Evolutionary conservation across 2,797 vertebrate genomes (phyloP), one percentile per base, ranked within the genome.

Genomic region (Liasis olivaceus): DNA sequence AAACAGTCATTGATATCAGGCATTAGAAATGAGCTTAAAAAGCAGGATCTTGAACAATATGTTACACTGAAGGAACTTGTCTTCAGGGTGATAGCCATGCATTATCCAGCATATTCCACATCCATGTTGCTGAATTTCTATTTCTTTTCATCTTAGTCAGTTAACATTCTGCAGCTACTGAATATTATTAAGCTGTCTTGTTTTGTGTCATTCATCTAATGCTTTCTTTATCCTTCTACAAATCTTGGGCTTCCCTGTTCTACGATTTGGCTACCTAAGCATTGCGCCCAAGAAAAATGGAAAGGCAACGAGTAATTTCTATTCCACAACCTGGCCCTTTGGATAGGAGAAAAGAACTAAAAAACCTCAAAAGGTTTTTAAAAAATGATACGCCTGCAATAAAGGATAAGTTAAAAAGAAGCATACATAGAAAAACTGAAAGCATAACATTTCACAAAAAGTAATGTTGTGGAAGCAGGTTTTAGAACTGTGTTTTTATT

Each of bases 401-500:
- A 28, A 90, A 63, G 84, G 20, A 90, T 22, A 89, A 51, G 54
- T 62, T 6, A 92, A 77, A 54, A 77, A 24, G 2, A 91, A 72
- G 72, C 5, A 24, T 69, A 56, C 77, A 62, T 12, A 91, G 2
- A 4, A 93, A 15, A 90, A 54, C 12, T 90, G 90, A 56, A 85
- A 95, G 20, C 13, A 58, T 11, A 87, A 9, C 7, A 28, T 88
- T 69, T 26, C 60, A 31, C 26, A 36, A 81, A 92, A 85, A 86
- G 54, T 26, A 51, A 24, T 36, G 1, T 42, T n/a, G 15, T 64
- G 66, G 58, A 69, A 88, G 59, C 66, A 84, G 69, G 31, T 81
- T 90, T 81, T 90, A 62, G 72, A 93, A 95, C 63, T 54, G 87
- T 81, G 91, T 85, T 69, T 95, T 95, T 92, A 92, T 91, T 36